Base-by-base conservation (phyloP, 1,140 invertebrate genomes). In the Trissolcus basalis region DNA sequence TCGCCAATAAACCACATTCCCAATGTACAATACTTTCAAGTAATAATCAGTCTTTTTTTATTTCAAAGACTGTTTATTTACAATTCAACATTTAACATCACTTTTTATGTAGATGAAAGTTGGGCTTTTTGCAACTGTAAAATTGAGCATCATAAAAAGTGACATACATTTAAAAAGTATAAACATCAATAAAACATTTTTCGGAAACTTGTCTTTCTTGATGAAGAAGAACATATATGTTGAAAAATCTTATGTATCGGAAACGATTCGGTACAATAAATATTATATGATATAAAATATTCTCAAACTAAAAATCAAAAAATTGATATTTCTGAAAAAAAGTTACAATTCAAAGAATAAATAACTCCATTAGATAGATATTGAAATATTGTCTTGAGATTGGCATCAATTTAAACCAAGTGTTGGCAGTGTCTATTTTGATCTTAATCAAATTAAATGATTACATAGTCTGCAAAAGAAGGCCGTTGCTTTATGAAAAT, bases 1-100 rank as follows among this genome's bases (percentile, higher is more conserved):
- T 27, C 19, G 19, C 19, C 19, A 6, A 27, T n/a, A 27, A 27
- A 27, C 19, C 19, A 55, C 56, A 32, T 53, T 45, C 41, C 1
- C 43, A 69, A 69, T 50, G 39, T 50, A 58, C 67, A 61, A 47
- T 61, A 71, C 68, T 71, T 71, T 71, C 59, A 56, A 27, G 1
- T 27, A 27, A 63, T 61, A 71, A 71, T 63, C 51, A 63, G 59
- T 71, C 59, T 58, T 63, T 35, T 13, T 56, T 59, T 11, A 15
- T 27, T n/a, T 11, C 8, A 41, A 61, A 61, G 58, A 63, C 51
- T 63, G 51, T 47, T 61, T 63, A 71, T 58, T 56, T 63, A 48
- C 59, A 70, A 55, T 49, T 19, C 60, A 70, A 43, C 55, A 61
- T n/a, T 47, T 19, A 11, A 12, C 53, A 69, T 43, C 4, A 43